A percentile compares a stretch with the other conserved stretches of the same genome.
These are phyloP conservation scores for Mamestra configurata DNA, from an alignment of 1,140 invertebrate species.

Conservation along the genomic window DNA sequence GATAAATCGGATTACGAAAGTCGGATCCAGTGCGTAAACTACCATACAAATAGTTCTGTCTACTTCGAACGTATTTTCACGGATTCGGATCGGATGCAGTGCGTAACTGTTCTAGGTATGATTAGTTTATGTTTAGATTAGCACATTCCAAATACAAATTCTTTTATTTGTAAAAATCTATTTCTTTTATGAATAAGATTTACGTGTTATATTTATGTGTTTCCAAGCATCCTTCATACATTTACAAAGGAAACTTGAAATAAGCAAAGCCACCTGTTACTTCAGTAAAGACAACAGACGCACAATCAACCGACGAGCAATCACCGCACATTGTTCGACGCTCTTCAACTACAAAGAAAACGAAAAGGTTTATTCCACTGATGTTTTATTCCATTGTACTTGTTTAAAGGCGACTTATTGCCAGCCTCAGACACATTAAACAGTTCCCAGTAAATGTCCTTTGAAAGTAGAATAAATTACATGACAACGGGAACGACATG, in stretches of 20 bases:
- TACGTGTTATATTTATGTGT: too few relatives aligned
- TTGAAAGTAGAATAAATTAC: conserved; percentile 22
- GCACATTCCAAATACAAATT: too few relatives aligned
- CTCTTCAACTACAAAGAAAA: conserved; percentile 1
- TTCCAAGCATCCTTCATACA: too few relatives aligned
- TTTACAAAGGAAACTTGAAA: not conserved
- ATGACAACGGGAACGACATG: not conserved
- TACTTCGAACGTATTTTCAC: too few relatives aligned
- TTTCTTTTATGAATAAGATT: too few relatives aligned
- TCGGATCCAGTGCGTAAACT: too few relatives aligned
- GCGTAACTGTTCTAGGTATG: too few relatives aligned
- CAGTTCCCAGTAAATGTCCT: conserved; percentile 9
- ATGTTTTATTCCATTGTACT: conserved; percentile 11
- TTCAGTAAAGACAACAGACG: conserved; percentile 14
- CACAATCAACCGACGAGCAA: conserved; percentile 13
- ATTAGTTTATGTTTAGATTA: too few relatives aligned
- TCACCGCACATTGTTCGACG: conserved; percentile 18
- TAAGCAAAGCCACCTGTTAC: conserved; percentile 5
- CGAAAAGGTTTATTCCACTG: not conserved
- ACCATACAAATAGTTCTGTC: too few relatives aligned
- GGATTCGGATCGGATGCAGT: too few relatives aligned
- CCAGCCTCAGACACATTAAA: conserved; percentile 23
- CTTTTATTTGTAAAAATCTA: too few relatives aligned
- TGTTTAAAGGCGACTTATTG: conserved; percentile 1
- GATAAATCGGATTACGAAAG: too few relatives aligned